Conservation (phyloP, 2,797 vertebrate species). For the Paguma larvata region DNA sequence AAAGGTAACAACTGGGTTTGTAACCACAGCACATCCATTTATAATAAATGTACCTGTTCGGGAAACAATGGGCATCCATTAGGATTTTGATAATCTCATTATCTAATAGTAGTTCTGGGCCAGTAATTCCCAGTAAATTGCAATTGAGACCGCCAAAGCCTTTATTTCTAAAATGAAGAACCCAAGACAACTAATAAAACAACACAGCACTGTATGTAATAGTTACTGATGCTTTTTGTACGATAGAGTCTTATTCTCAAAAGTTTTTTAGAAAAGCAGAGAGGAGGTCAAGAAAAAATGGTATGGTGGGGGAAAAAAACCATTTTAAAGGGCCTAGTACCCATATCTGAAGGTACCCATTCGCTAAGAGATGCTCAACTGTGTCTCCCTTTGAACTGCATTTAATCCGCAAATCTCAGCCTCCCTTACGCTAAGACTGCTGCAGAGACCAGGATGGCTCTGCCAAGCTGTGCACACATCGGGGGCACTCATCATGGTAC, state of each 20-base stretch:
- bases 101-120: too few species aligned
- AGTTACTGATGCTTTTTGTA: background rate
- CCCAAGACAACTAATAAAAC: background rate
- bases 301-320: background rate
- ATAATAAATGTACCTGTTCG: conserved; percentile 28
- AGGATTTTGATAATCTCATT: background rate
- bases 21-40: background rate
- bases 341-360: background rate
- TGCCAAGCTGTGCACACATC: background rate
- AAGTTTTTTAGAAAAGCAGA: conserved; percentile 12
- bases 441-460: background rate
- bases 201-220: background rate
- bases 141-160: background rate
- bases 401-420: background rate
- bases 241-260: background rate
- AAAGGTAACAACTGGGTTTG: background rate
- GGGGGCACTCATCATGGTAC: background rate
- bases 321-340: background rate
- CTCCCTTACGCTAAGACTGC: background rate
- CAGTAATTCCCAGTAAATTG: background rate
- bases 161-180: conserved; percentile 45
- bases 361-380: background rate
- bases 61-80: background rate
- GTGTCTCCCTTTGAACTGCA: background rate
- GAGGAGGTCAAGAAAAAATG: background rate